Evolutionary conservation across 2,888 invertebrate genomes (phyloP).

Genomic region (Lomographa bimaculata): DNA sequence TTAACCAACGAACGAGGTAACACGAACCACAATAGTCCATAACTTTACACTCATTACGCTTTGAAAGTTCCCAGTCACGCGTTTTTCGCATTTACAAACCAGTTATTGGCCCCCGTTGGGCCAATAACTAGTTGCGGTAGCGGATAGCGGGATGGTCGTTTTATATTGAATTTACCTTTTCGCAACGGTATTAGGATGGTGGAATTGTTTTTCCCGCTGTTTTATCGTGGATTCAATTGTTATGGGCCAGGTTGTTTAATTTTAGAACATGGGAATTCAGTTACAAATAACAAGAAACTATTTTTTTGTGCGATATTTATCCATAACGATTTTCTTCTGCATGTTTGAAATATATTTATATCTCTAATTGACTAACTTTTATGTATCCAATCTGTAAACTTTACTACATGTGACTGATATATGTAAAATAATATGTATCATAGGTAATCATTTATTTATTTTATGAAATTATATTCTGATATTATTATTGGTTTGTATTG

Average conservation of each 20-base stretch:
- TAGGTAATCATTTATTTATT: too few species aligned
- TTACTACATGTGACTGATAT: too few species aligned
- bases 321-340: too few species aligned
- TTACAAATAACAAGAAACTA: too few species aligned
- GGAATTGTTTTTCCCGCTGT: conserved; percentile 39
- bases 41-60: conserved; percentile 36
- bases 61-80: conserved; percentile 49
- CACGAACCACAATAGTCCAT: conserved; percentile 19
- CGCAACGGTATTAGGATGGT: conserved; percentile 34
- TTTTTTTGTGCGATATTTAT: too few species aligned
- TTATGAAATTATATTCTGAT: too few species aligned
- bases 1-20: conserved; percentile 4
- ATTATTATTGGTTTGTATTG: too few species aligned
- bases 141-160: conserved; percentile 25
- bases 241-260: conserved; percentile 25
- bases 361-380: too few species aligned
- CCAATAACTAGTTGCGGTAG: conserved; percentile 22
- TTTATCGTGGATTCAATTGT: conserved; percentile 31
- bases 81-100: conserved; percentile 37
- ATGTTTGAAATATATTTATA: too few species aligned
- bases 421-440: too few species aligned
- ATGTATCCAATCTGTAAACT: too few species aligned
- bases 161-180: conserved; percentile 34
- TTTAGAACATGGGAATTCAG: conserved; percentile 10
- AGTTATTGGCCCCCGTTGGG: conserved; percentile 19